Conservation (phyloP, 2,113 vertebrate genomes). For the Noturus placidus region DNA sequence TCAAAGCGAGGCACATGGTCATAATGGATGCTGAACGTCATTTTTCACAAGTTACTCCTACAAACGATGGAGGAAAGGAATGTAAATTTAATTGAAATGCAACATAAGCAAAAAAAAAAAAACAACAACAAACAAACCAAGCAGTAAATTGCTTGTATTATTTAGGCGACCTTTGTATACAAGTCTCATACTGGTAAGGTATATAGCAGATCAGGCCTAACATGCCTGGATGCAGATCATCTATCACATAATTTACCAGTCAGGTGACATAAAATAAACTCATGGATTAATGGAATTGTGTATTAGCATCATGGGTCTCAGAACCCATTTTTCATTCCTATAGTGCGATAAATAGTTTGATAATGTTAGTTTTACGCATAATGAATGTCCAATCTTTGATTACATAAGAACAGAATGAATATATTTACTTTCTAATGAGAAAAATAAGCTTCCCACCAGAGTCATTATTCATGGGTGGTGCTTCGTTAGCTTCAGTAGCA, state of each 20-base stretch:
- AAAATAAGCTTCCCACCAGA: not conserved
- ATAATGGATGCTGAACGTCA: not conserved
- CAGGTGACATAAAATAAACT: not conserved
- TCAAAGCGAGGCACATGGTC: not conserved
- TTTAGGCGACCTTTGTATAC: slow-evolving; percentile 1
- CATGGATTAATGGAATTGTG: not conserved
- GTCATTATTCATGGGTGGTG: slow-evolving; percentile 16
- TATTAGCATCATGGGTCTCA: not conserved
- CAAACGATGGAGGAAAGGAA: not conserved
- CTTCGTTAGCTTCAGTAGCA: not conserved
- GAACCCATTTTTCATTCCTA: not conserved
- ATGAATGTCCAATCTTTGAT: not conserved
- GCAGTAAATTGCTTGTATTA: not conserved
- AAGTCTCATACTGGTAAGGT: not conserved
- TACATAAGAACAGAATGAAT: not conserved
- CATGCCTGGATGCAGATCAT: not conserved
- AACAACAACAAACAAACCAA: not conserved
- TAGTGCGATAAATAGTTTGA: not conserved
- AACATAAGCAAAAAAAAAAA: not conserved
- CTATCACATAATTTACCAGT: not conserved
- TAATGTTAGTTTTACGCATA: not conserved
- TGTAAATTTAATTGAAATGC: not conserved
- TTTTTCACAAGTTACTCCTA: not conserved
- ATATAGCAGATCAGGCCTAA: slow-evolving; percentile 1
- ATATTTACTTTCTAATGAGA: not conserved